A percentile compares a stretch with the other conserved stretches of the same genome.
Conservation (phyloP, 2,797 vertebrate species). For the Toxotes lorentzi region DNA sequence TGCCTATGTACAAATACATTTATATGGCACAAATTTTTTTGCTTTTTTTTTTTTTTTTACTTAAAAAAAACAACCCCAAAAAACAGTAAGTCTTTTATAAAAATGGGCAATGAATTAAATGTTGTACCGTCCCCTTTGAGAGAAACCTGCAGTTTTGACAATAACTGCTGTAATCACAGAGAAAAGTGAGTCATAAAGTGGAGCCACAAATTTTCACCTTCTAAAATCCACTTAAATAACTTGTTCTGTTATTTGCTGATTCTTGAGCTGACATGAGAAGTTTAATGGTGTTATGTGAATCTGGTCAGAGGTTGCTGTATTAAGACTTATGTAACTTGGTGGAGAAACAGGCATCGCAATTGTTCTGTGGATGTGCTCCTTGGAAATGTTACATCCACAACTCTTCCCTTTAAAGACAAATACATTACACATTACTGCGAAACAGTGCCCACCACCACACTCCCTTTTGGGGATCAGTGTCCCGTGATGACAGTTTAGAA, state of each 20-base stretch:
- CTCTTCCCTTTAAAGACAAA: neutral
- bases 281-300: constrained; percentile 16
- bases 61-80: too few relatives aligned
- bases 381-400: neutral
- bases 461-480: neutral
- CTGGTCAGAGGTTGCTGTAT: neutral
- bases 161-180: neutral
- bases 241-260: neutral
- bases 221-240: constrained; percentile 1
- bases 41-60: too few relatives aligned
- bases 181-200: constrained; percentile 3
- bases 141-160: neutral
- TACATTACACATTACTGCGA: neutral
- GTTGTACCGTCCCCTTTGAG: neutral
- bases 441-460: neutral
- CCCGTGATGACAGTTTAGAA: neutral
- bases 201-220: constrained; percentile 4
- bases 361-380: neutral
- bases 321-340: neutral
- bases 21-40: neutral
- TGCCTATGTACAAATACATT: neutral
- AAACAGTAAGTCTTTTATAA: neutral
- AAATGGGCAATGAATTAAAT: neutral
- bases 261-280: neutral
- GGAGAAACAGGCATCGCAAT: neutral